Evolutionary conservation across 2,888 invertebrate species (phyloP).

Genomic region (Oasisia sp.): DNA sequence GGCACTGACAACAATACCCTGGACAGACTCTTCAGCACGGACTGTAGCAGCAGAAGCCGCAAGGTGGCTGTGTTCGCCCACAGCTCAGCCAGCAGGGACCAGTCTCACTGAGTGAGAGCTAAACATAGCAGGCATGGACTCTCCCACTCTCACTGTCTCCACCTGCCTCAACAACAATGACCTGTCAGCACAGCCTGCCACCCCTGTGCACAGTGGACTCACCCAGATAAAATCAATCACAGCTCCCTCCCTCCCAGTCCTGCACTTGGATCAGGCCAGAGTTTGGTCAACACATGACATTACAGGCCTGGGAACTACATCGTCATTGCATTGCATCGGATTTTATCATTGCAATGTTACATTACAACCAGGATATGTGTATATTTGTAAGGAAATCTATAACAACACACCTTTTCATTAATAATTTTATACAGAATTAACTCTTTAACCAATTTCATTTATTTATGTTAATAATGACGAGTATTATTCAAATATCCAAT

Average conservation of each 20-base stretch:
- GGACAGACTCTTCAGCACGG: not conserved
- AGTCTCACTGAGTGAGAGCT: not conserved
- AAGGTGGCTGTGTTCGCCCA: not conserved
- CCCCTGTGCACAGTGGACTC: not conserved
- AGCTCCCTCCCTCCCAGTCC: not conserved
- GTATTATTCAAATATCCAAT: no score
- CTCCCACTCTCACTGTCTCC: not conserved
- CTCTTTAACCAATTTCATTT: no score
- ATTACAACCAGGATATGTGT: no score
- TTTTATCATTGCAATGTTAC: no score
- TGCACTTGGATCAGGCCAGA: not conserved
- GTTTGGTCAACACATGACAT: not conserved
- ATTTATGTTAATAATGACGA: no score
- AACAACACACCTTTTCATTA: no score
- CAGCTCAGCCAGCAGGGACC: not conserved
- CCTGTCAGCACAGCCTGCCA: constrained; percentile 6
- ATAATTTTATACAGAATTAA: no score
- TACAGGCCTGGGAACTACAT: not conserved
- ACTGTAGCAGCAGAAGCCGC: not conserved
- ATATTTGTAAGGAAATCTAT: no score
- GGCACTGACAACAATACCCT: not conserved
- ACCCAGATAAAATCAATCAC: constrained; percentile 12
- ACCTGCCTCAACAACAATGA: constrained; percentile 7
- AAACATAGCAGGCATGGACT: not conserved
- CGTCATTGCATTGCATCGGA: no score